Evolutionary conservation across 2,797 vertebrate species (phyloP), one percentile per base, ranked within the genome.

Genomic region (Eremophila alpestris): DNA sequence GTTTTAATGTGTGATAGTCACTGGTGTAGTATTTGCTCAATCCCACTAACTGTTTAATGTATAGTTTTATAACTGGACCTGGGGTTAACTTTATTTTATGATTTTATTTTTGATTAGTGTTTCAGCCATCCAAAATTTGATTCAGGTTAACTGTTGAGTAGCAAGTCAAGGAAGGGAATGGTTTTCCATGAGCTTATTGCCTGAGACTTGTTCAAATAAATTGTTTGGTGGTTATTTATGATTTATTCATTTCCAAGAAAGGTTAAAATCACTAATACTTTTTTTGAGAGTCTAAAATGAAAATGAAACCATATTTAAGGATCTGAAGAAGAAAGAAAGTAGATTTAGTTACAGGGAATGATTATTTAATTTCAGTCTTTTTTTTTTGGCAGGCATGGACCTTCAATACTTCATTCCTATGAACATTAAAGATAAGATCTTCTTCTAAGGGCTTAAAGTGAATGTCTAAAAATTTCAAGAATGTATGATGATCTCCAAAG

Each of bases 211-310:
- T 60, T 78, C 26, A 77, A 55, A 71, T 38, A 74, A 70, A 83
- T 68, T 0, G 0, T 8, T 67, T 43, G 30, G n/a, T 49, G n/a
- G 43, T 43, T 65, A 74, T 60, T 58, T 68, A 11, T 48, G 14
- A 71, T 21, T 73, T 59, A 46, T 34, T 73, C 2, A 9, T 59
- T 88, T 93, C 55, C 45, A 77, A 45, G 64, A 74, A 63, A 67
- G 34, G 17, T 69, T 45, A 83, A 77, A 87, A 54, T 55, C 20
- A 24, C 12, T 41, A 30, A 62, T 4, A 4, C 6, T 81, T 46
- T 34, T 20, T 65, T n/a, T 56, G 63, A 54, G 26, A 85, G 11
- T 34, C 26, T 43, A 34, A 81, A 75, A 58, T 19, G 6, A 64
- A 19, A 20, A 65, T 34, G 24, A 36, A 41, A 34, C 24, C 21